These are phyloP conservation scores for Polypedilum pembai DNA, from an alignment of 1,140 invertebrate genomes.

Conservation along the genomic window DNA sequence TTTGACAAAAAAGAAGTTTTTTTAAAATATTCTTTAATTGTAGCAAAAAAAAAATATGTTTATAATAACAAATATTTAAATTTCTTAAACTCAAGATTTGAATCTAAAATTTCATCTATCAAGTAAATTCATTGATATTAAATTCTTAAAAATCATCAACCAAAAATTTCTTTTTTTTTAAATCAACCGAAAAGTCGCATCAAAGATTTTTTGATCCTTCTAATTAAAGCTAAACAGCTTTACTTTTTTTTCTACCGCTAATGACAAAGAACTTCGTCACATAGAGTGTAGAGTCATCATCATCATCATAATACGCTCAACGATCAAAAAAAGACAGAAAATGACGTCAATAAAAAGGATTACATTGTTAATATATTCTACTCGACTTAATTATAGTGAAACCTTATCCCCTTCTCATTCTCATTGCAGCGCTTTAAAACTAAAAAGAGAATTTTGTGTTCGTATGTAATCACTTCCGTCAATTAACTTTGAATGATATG, in stretches of 20 bases:
- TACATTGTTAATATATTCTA: not conserved
- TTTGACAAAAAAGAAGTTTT: no score
- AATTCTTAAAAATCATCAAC: no score
- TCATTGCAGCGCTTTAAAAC: not conserved
- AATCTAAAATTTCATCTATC: no score
- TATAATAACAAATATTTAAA: no score
- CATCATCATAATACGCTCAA: not conserved
- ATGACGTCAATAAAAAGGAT: slow-evolving; percentile 4
- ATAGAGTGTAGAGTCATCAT: not conserved
- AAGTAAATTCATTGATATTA: no score
- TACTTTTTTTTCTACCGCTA: not conserved
- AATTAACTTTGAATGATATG: slow-evolving; percentile 22
- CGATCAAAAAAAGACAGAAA: not conserved
- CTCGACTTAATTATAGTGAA: not conserved
- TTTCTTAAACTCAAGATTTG: no score
- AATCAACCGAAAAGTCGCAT: not conserved
- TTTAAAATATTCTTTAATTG: no score
- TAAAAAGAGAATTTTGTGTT: not conserved
- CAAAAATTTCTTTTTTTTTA: not conserved
- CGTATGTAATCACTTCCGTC: slow-evolving; percentile 19
- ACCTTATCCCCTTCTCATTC: slow-evolving; percentile 23
- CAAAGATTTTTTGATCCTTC: not conserved
- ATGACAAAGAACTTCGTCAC: not conserved
- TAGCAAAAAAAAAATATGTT: no score
- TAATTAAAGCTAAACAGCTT: not conserved